Evolutionary conservation across 2,888 invertebrate species (phyloP).

Genomic region (Melanotus villosus): DNA sequence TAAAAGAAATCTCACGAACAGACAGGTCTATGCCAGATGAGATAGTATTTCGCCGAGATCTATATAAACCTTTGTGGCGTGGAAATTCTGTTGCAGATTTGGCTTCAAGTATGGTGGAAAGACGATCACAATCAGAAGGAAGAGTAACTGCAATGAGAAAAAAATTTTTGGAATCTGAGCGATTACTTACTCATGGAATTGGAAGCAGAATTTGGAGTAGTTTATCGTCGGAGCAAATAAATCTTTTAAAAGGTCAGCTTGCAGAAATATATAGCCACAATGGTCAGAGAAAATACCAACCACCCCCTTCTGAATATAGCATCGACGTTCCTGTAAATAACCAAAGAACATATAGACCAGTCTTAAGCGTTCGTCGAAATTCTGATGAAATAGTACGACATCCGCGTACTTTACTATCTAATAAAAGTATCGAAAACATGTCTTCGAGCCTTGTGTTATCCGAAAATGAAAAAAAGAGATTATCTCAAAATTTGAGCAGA

Average conservation of each 20-base stretch:
- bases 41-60: slow-evolving; percentile 73
- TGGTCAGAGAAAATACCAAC: slow-evolving; percentile 43
- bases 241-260: slow-evolving; percentile 83
- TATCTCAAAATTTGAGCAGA: slow-evolving; percentile 81
- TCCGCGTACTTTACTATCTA: slow-evolving; percentile 33
- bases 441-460: slow-evolving; percentile 59
- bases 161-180: slow-evolving; percentile 60
- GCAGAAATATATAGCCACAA: slow-evolving; percentile 83
- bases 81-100: slow-evolving; percentile 87
- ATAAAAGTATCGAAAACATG: neutral
- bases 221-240: slow-evolving; percentile 86
- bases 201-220: slow-evolving; percentile 88
- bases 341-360: slow-evolving; percentile 49
- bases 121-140: slow-evolving; percentile 70
- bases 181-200: slow-evolving; percentile 72
- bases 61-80: slow-evolving; percentile 87
- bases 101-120: slow-evolving; percentile 79
- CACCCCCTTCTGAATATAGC: slow-evolving; percentile 69
- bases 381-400: slow-evolving; percentile 59
- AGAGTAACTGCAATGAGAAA: slow-evolving; percentile 60
- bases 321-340: slow-evolving; percentile 72
- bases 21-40: slow-evolving; percentile 67
- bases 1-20: slow-evolving; percentile 71
- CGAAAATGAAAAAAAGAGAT: slow-evolving; percentile 80
- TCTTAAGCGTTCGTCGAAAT: slow-evolving; percentile 68